Evolutionary conservation across 2,888 invertebrate species (phyloP), one percentile per base, ranked within the genome.

Genomic region (Ganaspis brasiliensis): DNA sequence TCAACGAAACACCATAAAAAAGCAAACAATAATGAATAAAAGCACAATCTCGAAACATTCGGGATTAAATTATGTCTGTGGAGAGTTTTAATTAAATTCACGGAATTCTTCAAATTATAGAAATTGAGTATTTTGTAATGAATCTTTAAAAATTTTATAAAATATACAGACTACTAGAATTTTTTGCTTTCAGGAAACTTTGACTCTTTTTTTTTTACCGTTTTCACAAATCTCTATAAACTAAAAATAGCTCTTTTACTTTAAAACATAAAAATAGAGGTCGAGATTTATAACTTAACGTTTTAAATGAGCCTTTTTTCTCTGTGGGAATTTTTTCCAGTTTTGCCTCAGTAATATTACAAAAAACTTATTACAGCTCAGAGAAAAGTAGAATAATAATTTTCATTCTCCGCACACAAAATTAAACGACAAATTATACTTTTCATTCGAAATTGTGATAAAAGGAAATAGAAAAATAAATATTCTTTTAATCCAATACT

Each of bases 271-370:
- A 35, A 37, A 37, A 37, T 61, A 19, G 19, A 61, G 37, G 5
- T 19, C 12, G 5, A 61, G 37, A 61, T 61, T 37, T 37, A 61
- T 35, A 31, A 19, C 16, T 21, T 19, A 12, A 0, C 35, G 35
- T 31, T 59, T 59, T 26, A 16, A 59, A 59, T 19, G 10, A 19
- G 16, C n/a, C 10, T 16, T 1, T 35, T 61, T 61, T 10, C 10
- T 37, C 9, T 16, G 12, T 61, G 8, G 61, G 35, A 37, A 4
- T 35, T 61, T 61, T 61, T 61, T 61, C 24, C 57, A 59, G 52
- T 52, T 52, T 52, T 19, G 19, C 52, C 19, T 52, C 19, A 2
- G 52, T 31, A 31, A 19, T n/a, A 52, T 49, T 52, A 19, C 19
- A 52, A 52, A 52, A 52, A 52, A 52, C 49, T 49, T 49, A 16